Evolutionary conservation across 1,140 invertebrate genomes (phyloP), one percentile per base, ranked within the genome.

Genomic region (Choristoneura fumiferana): DNA sequence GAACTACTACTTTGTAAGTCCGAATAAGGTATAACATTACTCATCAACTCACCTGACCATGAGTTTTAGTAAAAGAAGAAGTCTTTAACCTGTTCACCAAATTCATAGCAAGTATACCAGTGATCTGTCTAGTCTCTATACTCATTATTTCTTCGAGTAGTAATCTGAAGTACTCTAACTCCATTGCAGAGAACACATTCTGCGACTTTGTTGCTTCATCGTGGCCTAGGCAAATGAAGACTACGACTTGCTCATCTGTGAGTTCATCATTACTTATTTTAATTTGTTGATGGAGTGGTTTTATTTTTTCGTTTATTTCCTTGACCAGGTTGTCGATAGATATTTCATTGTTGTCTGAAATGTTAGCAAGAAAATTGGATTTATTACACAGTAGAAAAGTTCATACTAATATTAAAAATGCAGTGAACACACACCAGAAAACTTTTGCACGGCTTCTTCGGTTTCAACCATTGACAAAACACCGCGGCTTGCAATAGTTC

Each of bases 151-250:
- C 60, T 45, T 87, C 81, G 22, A 89, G 63, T 0, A 89, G 43
- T 0, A 79, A 36, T 60, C 84, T 78, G 37, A 87, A 89, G 59
- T 76, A 87, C 37, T 83, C 79, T 4, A 89, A 45, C 52, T 87
- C 82, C 8, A 60, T 64, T 4, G 73, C 53, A 4, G 69, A 66
- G 54, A 84, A 83, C 1, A 81, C 15, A 61, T 73, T 82, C 58
- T 88, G 85, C n/a, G 81, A 66, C 65, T 83, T 84, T 0, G 82
- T 75, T 4, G 78, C 75, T 56, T 73, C 75, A 62, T 88, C 87
- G 69, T 67, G 73, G 2, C 74, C 81, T 2, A 81, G 63, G 29
- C 76, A 84, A 3, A 89, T 38, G 38, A 89, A 87, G 15, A 89
- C 69, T 2, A 87, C 15, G 10, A 82, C 69, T 57, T 76, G 62